phyloP scores from a whole-genome alignment of 2,113 vertebrate genomes.

The Myxocyprinus asiaticus region DNA sequence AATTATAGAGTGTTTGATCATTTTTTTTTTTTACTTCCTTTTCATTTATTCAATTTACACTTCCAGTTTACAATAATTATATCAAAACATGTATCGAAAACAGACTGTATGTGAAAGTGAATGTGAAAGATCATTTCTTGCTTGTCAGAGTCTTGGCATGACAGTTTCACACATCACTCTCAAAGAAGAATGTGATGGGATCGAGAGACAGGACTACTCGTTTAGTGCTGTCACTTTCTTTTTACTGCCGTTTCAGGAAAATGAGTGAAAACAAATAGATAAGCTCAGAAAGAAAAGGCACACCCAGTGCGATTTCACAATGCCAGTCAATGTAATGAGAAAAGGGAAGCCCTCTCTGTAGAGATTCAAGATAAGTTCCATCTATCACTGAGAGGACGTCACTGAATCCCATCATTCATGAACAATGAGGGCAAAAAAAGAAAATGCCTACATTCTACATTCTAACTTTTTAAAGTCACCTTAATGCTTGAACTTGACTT shows the following conservation, averaged over 20 bases:
- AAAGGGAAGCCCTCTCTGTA: constrained; percentile 57
- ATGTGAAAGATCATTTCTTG: constrained; percentile 71
- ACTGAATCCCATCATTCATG: constrained; percentile 31
- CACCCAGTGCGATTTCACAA: constrained; percentile 50
- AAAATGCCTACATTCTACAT: background rate
- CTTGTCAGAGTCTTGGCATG: constrained; percentile 66
- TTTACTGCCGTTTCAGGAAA: constrained; percentile 52
- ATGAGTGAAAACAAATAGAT: constrained; percentile 55
- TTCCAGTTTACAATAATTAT: constrained; percentile 39
- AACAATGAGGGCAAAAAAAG: constrained; percentile 7
- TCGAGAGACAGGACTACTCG: constrained; percentile 60
- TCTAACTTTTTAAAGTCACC: constrained; percentile 52
- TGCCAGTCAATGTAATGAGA: constrained; percentile 58
- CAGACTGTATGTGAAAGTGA: constrained; percentile 52
- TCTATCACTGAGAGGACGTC: constrained; percentile 15
- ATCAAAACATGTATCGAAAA: constrained; percentile 45
- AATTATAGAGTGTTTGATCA: constrained; percentile 22
- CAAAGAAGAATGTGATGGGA: constrained; percentile 56
- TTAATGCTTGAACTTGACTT: constrained; percentile 58
- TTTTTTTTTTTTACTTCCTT: background rate
- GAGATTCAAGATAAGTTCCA: constrained; percentile 51
- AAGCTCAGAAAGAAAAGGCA: constrained; percentile 45
- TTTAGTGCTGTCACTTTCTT: constrained; percentile 67
- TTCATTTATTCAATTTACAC: constrained; percentile 26
- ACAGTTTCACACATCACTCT: constrained; percentile 68